Conservation (phyloP, 2,797 vertebrate species). For the Morus bassanus region DNA sequence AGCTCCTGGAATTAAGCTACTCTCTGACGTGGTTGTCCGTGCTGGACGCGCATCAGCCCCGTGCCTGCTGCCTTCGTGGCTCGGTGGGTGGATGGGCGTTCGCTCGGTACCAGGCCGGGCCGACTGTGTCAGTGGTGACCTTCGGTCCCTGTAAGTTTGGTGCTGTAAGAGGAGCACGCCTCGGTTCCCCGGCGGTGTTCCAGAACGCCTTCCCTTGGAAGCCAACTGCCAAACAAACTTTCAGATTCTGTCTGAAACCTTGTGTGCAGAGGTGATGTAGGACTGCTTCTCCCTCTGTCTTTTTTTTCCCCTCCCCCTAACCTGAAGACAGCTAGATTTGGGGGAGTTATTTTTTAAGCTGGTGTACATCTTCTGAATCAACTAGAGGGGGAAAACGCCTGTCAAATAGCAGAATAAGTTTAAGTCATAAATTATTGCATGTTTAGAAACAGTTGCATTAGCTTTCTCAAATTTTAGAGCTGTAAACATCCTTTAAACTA, state of each 20-base stretch:
- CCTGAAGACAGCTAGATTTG: background rate
- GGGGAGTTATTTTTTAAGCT: background rate
- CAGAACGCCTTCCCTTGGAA: background rate
- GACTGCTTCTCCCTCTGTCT: fast-evolving
- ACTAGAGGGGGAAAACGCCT: background rate
- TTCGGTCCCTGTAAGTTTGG: background rate
- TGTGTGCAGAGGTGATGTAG: background rate
- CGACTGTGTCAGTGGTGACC: fast-evolving
- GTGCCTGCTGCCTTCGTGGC: fast-evolving
- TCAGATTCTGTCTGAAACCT: background rate
- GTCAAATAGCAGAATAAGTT: background rate
- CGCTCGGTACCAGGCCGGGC: no score
- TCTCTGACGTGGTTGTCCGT: fast-evolving
- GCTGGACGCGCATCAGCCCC: background rate
- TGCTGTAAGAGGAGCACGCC: no score
- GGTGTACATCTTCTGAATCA: background rate
- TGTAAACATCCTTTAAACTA: background rate
- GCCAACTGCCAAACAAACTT: background rate
- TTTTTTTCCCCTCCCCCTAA: fast-evolving
- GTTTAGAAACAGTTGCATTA: background rate
- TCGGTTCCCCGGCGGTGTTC: background rate
- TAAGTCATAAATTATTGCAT: fast-evolving
- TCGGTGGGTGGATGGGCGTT: fast-evolving
- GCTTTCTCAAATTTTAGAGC: background rate
- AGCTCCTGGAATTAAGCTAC: background rate